Evolutionary conservation across 2,888 invertebrate species (phyloP), one percentile per base, ranked within the genome.

Genomic region (Cerceris rybyensis): DNA sequence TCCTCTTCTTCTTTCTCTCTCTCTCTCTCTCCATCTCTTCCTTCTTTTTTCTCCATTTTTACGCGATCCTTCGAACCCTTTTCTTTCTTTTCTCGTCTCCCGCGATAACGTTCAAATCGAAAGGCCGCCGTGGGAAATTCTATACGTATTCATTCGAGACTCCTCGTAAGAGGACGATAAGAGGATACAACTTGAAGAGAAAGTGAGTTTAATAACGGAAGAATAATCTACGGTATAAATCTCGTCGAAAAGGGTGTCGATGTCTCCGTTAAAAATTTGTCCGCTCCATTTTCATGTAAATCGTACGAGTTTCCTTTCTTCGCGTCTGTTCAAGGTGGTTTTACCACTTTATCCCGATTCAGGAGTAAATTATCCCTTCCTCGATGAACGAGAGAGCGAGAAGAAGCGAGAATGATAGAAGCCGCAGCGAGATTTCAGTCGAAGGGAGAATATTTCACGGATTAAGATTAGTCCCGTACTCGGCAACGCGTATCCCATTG

Each of bases 371-470:
- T 64, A 28, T 55, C 50, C 8, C 13, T 67, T 74, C 76, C 76
- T 69, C 60, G 68, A 68, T 50, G n/a, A 7, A 0, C 16, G 43
- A 28, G 42, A 28, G 14, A 54, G 49, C n/a, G n/a, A n/a, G n/a
- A n/a, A n/a, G n/a, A n/a, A n/a, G 58, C 8, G 69, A 67, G 73
- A 74, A 75, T 28, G 28, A 28, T 28, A 28, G 28, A 28, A 28
- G 28, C 28, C 2, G 65, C 76, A 70, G 28, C 58, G 72, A 66
- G 66, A 85, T 82, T 80, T 79, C 78, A 81, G 52, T 78, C 79
- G 75, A 73, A 63, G 58, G 68, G 75, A 75, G 80, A 78, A 80
- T 87, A 86, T 87, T 87, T 85, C 80, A 88, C 70, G 86, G 86
- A 87, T 88, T 87, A 85, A 86, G 85, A 87, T 86, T 82, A 86